Evolutionary conservation across 2,888 invertebrate genomes (phyloP).

Genomic region (Allygus modestus): DNA sequence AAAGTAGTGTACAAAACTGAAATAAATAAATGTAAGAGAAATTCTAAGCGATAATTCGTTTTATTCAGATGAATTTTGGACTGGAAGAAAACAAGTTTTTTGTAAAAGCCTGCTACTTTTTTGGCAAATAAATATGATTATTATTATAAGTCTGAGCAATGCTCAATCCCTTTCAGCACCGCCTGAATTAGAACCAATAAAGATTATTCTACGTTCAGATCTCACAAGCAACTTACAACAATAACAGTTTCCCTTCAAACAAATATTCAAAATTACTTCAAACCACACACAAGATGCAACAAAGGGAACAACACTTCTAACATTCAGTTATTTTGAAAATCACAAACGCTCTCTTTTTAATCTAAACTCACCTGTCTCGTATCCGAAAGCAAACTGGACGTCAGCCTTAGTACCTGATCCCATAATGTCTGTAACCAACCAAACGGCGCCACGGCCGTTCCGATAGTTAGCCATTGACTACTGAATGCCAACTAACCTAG

Average conservation of each 20-base stretch:
- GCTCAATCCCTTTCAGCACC: too few species aligned
- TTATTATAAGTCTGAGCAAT: too few species aligned
- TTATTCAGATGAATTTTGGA: too few species aligned
- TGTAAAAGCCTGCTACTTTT: too few species aligned
- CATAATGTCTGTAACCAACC: conserved; percentile 70
- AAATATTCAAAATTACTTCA: neutral
- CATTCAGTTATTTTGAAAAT: neutral
- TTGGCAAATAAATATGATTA: too few species aligned
- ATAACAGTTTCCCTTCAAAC: neutral
- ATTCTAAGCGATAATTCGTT: too few species aligned
- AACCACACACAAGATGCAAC: neutral
- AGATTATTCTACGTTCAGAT: too few species aligned
- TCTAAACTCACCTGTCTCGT: conserved; percentile 80
- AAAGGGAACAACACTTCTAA: neutral
- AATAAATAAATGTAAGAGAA: too few species aligned
- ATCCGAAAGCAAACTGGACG: conserved; percentile 85
- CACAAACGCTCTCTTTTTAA: neutral
- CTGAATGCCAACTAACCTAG: conserved; percentile 17
- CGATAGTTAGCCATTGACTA: neutral
- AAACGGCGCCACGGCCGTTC: conserved; percentile 60
- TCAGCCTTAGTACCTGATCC: conserved; percentile 70
- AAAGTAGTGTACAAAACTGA: too few species aligned
- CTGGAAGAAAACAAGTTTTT: too few species aligned
- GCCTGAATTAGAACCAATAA: too few species aligned
- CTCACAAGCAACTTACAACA: neutral